phyloP scores from a whole-genome alignment of 2,797 vertebrate genomes.

The Macropodus opercularis region DNA sequence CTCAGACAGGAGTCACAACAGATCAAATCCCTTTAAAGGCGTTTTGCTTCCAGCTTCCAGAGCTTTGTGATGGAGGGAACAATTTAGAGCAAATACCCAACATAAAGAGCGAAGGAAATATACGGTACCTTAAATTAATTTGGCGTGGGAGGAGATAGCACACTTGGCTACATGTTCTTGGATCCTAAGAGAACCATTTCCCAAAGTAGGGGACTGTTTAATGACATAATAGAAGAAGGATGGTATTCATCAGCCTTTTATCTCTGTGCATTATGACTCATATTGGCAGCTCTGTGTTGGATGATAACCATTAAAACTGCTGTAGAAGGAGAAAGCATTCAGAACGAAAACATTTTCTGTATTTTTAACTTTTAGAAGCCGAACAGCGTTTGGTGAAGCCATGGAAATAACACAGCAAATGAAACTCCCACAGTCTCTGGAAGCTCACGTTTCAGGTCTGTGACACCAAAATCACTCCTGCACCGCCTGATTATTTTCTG shows the following conservation, averaged over 20 bases:
- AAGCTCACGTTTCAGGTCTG: too few species aligned
- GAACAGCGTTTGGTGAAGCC: not conserved
- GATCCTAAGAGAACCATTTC: slow-evolving; percentile 24
- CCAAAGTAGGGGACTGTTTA: slow-evolving; percentile 13
- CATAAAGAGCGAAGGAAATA: slow-evolving; percentile 28
- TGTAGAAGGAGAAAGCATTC: not conserved
- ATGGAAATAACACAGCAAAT: slow-evolving; percentile 17
- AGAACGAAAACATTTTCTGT: slow-evolving; percentile 11
- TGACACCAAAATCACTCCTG: too few species aligned
- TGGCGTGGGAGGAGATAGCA: slow-evolving; percentile 22
- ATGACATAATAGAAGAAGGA: slow-evolving; percentile 2
- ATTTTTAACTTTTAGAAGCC: not conserved
- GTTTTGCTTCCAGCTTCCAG: slow-evolving; percentile 12
- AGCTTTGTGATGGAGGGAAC: slow-evolving; percentile 21
- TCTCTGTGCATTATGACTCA: slow-evolving; percentile 1
- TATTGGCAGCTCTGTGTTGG: slow-evolving; percentile 12
- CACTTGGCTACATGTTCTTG: slow-evolving; percentile 9
- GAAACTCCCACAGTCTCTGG: not conserved
- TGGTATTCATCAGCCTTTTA: slow-evolving; percentile 11
- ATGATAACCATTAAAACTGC: slow-evolving; percentile 3
- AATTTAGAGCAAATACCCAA: slow-evolving; percentile 12
- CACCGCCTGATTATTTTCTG: slow-evolving; percentile 29
- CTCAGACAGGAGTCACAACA: slow-evolving; percentile 37
- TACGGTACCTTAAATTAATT: slow-evolving; percentile 29
- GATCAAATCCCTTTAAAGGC: slow-evolving; percentile 34